A percentile compares a stretch with the other conserved stretches of the same genome.
Conservation (phyloP, 2,113 vertebrate genomes). For the Tapirus terrestris region DNA sequence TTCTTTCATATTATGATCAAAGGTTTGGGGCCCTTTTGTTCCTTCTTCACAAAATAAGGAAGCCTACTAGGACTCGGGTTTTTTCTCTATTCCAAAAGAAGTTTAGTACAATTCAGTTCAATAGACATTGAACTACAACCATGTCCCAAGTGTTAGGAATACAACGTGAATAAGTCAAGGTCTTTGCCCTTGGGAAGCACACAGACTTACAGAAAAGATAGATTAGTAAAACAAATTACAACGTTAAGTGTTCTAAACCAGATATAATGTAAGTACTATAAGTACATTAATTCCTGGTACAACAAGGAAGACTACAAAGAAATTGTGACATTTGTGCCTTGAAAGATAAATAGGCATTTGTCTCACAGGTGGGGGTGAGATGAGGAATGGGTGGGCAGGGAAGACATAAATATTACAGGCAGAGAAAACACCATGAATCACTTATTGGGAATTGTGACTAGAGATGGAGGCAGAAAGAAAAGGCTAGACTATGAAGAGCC, state of each 20-base stretch:
- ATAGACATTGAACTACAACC: not conserved
- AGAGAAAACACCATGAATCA: not conserved
- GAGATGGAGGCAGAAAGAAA: not conserved
- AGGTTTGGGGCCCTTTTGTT: not conserved
- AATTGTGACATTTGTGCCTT: not conserved
- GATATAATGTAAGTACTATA: not conserved
- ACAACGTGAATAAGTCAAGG: not conserved
- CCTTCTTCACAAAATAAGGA: conserved; percentile 23
- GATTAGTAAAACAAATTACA: not conserved
- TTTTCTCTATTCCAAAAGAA: not conserved
- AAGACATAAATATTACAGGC: not conserved
- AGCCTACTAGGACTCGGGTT: not conserved
- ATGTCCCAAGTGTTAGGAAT: not conserved
- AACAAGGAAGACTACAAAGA: not conserved
- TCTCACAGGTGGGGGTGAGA: not conserved
- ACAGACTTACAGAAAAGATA: not conserved
- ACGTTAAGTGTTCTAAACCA: not conserved
- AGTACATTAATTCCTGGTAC: not conserved
- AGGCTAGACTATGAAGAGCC: not conserved
- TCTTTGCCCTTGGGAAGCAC: not conserved
- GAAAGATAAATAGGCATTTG: not conserved
- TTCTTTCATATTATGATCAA: not conserved
- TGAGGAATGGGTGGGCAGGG: not conserved
- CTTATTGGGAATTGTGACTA: not conserved
- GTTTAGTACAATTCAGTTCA: not conserved